Percentiles rank a stretch among this genome's conserved stretches.
Conservation (phyloP, 2,113 vertebrate species). For the Rhinogobius similis region DNA sequence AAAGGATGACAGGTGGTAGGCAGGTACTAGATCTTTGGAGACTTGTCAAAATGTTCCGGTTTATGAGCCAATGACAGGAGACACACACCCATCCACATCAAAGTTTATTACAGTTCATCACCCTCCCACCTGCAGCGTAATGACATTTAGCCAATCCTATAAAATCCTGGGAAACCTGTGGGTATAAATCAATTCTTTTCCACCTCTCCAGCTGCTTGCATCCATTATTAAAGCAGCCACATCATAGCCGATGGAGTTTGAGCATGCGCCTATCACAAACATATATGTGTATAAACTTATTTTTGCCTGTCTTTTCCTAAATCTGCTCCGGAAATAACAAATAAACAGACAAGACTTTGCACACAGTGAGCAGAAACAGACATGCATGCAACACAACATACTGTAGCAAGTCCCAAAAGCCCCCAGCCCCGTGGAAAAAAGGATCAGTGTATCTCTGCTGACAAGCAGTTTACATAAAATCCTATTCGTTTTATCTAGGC, state of each 20-base stretch:
- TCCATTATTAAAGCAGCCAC: constrained; percentile 76
- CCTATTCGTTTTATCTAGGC: constrained; percentile 71
- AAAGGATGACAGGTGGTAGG: constrained; percentile 63
- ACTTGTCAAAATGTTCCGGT: constrained; percentile 66
- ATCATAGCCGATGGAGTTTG: constrained; percentile 63
- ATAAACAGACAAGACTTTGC: constrained; percentile 45
- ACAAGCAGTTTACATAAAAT: constrained; percentile 78
- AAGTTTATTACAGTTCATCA: constrained; percentile 82
- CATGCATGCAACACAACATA: constrained; percentile 33
- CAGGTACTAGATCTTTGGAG: constrained; percentile 66
- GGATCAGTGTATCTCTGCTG: constrained; percentile 76
- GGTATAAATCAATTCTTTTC: constrained; percentile 77
- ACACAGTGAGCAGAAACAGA: constrained; percentile 17
- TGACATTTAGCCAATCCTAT: constrained; percentile 83
- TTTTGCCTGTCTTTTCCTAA: constrained; percentile 25
- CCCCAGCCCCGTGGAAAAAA: constrained; percentile 60
- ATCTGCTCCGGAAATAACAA: constrained; percentile 39
- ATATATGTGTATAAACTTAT: constrained; percentile 17
- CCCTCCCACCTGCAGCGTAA: constrained; percentile 78
- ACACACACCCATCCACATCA: constrained; percentile 74
- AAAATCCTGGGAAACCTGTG: constrained; percentile 77
- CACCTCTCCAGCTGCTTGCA: constrained; percentile 75
- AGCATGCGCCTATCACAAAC: constrained; percentile 44
- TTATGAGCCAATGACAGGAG: constrained; percentile 72
- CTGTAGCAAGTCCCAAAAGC: constrained; percentile 30